Percentiles rank a stretch among this genome's conserved stretches.
Evolutionary conservation across 2,888 invertebrate species (phyloP).

Genomic region (Neocrepidodera transversa): DNA sequence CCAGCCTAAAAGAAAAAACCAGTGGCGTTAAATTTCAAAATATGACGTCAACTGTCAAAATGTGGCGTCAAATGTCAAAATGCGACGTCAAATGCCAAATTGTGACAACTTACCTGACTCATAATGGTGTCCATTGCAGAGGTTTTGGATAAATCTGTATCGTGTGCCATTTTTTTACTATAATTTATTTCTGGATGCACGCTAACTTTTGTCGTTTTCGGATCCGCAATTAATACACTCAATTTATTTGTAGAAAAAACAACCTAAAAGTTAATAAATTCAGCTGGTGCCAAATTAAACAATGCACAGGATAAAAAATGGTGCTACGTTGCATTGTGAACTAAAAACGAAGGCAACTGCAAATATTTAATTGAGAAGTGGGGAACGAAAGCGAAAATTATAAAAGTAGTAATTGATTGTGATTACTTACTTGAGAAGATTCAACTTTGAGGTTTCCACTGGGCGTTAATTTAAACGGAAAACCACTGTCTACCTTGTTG

Average conservation of each 20-base stretch:
- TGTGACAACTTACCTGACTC: conserved; percentile 55
- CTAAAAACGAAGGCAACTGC: too few species aligned
- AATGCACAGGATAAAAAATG: too few species aligned
- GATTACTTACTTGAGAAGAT: conserved; percentile 67
- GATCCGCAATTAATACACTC: conserved; percentile 73
- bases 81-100: too few species aligned
- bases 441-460: conserved; percentile 75
- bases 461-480: conserved; percentile 72
- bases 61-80: too few species aligned
- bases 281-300: too few species aligned
- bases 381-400: background rate
- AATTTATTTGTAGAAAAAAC: conserved; percentile 74
- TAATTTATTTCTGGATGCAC: conserved; percentile 59
- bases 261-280: too few species aligned
- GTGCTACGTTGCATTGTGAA: too few species aligned
- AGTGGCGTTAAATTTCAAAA: too few species aligned
- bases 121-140: conserved; percentile 54
- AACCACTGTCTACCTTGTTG: conserved; percentile 50
- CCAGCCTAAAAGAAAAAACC: conserved; percentile 46
- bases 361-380: too few species aligned
- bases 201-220: conserved; percentile 70
- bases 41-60: too few species aligned
- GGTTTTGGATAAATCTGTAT: conserved; percentile 44
- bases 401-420: background rate
- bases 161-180: conserved; percentile 39